Evolutionary conservation across 2,113 vertebrate species (phyloP).

Genomic region (Synodontis membranacea): DNA sequence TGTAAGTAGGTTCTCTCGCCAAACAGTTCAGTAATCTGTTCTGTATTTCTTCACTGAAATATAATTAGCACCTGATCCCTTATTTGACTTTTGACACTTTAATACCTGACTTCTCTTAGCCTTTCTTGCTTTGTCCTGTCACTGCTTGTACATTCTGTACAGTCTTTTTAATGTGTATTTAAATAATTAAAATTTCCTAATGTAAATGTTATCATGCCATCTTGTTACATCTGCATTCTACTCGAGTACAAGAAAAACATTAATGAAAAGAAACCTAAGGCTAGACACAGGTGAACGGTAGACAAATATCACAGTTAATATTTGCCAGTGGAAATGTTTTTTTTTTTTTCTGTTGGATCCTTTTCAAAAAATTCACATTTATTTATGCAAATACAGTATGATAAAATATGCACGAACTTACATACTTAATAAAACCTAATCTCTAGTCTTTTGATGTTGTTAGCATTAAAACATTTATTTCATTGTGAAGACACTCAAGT

Average conservation of each 20-base stretch:
- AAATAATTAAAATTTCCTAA: constrained; percentile 57
- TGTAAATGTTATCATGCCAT: constrained; percentile 27
- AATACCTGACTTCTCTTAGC: not conserved
- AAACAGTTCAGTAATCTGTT: not conserved
- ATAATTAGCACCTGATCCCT: constrained; percentile 6
- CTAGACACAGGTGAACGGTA: not conserved
- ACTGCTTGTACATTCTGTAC: constrained; percentile 63
- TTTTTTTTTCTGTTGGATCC: not conserved
- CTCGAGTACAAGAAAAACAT: not conserved
- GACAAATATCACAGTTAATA: not conserved
- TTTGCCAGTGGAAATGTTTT: not conserved
- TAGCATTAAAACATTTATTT: not conserved
- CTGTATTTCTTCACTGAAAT: constrained; percentile 13
- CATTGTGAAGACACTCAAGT: not conserved
- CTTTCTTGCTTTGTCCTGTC: constrained; percentile 17
- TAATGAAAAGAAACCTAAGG: not conserved
- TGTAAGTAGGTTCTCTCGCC: not conserved
- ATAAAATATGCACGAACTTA: not conserved
- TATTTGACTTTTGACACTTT: constrained; percentile 1
- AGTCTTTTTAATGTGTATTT: constrained; percentile 64
- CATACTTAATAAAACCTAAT: not conserved
- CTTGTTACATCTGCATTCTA: not conserved
- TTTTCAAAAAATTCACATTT: not conserved
- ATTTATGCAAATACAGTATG: not conserved
- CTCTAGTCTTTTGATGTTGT: not conserved